Base-by-base conservation (phyloP, 2,797 vertebrate genomes). In the Craterocephalus amniculus region DNA sequence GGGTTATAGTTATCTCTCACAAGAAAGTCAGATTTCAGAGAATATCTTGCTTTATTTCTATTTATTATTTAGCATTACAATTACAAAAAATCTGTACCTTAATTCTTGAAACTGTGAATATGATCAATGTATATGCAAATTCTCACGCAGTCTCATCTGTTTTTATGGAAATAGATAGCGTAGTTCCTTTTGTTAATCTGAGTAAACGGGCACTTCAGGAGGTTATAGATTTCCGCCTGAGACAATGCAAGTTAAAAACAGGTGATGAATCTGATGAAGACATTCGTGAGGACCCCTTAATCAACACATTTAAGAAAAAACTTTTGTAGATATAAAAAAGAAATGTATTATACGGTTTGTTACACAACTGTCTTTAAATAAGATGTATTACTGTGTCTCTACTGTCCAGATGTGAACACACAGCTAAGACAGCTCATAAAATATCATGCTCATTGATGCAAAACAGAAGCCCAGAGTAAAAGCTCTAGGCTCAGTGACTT, bases 331-430 rank as follows among this genome's bases (percentile, higher is more conserved):
- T 51, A 51, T 26, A 11, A 48, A n/a, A n/a, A 48, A 43, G 16
- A 43, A 43, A 9, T 6, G 2, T 48, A 3, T 22, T 40, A 13
- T 40, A 16, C 13, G 16, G n/a, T 8, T 48, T 12, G 26, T 51
- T 13, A 51, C 48, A 51, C 22, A 24, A 12, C 22, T 51, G 49
- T 24, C 24, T 26, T 51, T 26, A 26, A 24, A 51, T 51, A 0
- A 13, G 13, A 51, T 51, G 22, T 14, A 14, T 51, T 51, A 51
- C 22, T 26, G 12, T 26, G 12, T 12, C 22, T 51, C 4, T 51
- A 26, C 49, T 70, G 49, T 45, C 49, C 51, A 54, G 52, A 70
- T 62, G 67, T 70, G 59, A 59, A 59, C 22, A 26, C 29, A 40
- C 36, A 35, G 59, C 38, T 22, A 12, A 16, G 51, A 70, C 45